phyloP scores from a whole-genome alignment of 2,113 vertebrate genomes.

The Eurystomus gularis region DNA sequence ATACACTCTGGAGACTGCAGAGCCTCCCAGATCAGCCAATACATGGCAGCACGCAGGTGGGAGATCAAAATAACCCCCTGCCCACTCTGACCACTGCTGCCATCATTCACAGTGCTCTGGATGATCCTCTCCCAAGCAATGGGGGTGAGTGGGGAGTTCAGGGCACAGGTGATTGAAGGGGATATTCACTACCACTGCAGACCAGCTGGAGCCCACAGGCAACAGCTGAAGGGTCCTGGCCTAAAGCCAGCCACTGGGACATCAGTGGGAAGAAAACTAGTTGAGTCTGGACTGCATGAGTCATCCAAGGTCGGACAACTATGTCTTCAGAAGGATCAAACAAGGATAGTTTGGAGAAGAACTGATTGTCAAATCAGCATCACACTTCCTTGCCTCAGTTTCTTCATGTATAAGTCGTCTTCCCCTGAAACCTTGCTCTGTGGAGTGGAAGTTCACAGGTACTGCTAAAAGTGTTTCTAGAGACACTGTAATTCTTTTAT shows the following conservation, averaged over 20 bases:
- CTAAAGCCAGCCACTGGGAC: neutral
- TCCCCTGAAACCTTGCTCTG: neutral
- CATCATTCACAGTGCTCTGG: neutral
- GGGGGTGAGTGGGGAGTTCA: neutral
- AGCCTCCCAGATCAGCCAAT: neutral
- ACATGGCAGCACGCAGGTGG: neutral
- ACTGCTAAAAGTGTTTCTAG: neutral
- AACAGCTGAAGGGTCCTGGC: conserved; percentile 9
- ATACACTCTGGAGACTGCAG: neutral
- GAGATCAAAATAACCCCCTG: neutral
- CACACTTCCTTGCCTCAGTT: neutral
- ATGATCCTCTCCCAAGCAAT: neutral
- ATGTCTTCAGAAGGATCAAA: neutral
- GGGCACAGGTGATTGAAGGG: neutral
- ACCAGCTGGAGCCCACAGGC: neutral
- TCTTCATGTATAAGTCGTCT: neutral
- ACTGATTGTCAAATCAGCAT: neutral
- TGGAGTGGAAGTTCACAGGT: neutral
- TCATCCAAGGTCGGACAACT: neutral
- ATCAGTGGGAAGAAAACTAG: neutral
- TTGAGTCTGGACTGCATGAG: neutral
- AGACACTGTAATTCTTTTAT: neutral
- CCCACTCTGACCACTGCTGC: neutral
- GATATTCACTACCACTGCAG: neutral
- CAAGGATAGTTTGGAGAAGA: neutral